These are phyloP conservation scores for Hipposideros armiger DNA, from an alignment of 2,113 vertebrate species.

Conservation along the genomic window DNA sequence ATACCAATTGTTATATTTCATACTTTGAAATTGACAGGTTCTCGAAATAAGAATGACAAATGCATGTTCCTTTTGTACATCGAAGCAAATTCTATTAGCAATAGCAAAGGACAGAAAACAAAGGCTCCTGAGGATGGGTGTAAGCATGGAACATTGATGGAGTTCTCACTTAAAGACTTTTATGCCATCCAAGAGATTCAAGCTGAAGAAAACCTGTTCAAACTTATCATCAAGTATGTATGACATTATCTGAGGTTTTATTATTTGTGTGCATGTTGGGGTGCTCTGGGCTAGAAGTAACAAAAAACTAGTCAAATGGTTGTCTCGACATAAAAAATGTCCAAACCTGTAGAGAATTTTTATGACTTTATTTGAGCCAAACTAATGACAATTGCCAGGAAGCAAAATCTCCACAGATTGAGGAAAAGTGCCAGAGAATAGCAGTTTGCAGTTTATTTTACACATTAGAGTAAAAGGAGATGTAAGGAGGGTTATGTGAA, in stretches of 20 bases:
- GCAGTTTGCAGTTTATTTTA: too few relatives aligned
- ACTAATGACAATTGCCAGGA: too few relatives aligned
- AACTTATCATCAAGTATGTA: conserved; percentile 92
- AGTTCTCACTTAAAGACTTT: conserved; percentile 98
- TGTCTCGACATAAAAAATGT: too few relatives aligned
- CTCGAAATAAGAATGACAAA: conserved; percentile 95
- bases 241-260: neutral
- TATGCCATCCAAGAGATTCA: conserved; percentile 99
- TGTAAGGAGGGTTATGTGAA: too few relatives aligned
- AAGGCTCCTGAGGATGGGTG: conserved; percentile 87
- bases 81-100: conserved; percentile 96
- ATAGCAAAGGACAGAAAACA: conserved; percentile 94
- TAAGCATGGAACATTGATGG: conserved; percentile 88
- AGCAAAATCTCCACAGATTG: too few relatives aligned
- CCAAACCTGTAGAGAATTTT: too few relatives aligned
- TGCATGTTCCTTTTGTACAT: conserved; percentile 98
- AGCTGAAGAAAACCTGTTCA: conserved; percentile 94
- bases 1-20: conserved; percentile 37
- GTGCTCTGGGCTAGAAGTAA: neutral
- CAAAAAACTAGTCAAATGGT: neutral
- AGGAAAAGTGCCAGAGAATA: too few relatives aligned
- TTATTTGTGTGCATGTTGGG: neutral
- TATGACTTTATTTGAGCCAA: too few relatives aligned
- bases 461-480: too few relatives aligned
- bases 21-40: conserved; percentile 87